phyloP scores from a whole-genome alignment of 2,797 vertebrate genomes.

The Brachyalestes nurse region DNA sequence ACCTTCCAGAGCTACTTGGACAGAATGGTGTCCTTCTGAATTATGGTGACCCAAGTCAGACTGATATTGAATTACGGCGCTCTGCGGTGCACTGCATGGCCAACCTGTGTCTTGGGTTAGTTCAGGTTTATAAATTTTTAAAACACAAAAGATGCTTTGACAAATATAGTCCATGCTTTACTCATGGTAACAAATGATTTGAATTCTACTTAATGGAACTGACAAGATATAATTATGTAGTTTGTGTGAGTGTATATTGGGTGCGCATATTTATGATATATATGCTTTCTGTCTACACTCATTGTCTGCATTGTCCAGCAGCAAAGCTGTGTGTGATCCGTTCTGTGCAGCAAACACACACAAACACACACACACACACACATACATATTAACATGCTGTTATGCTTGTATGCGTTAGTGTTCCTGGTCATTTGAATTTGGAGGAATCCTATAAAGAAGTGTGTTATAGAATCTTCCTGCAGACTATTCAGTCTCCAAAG shows the following conservation, averaged over 20 bases:
- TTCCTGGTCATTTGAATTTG: constrained; percentile 87
- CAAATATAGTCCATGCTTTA: too few relatives aligned
- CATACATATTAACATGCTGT: too few relatives aligned
- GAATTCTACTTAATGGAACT: too few relatives aligned
- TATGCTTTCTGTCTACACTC: too few relatives aligned
- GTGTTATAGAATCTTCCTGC: constrained; percentile 87
- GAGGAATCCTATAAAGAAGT: constrained; percentile 86
- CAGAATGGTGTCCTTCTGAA: constrained; percentile 81
- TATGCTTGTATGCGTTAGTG: constrained; percentile 70
- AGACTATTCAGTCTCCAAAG: constrained; percentile 85
- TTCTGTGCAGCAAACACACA: too few relatives aligned
- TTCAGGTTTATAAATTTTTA: background rate
- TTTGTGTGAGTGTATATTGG: too few relatives aligned
- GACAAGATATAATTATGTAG: too few relatives aligned
- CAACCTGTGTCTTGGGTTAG: constrained; percentile 91
- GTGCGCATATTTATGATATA: too few relatives aligned
- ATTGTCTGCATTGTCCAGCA: too few relatives aligned
- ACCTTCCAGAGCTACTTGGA: constrained; percentile 84
- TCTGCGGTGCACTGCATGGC: constrained; percentile 89
- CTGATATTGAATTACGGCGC: constrained; percentile 84
- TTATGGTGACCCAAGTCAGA: constrained; percentile 79
- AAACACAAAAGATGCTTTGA: background rate
- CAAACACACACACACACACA: too few relatives aligned
- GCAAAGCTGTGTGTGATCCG: too few relatives aligned
- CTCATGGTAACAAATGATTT: too few relatives aligned